Conservation (phyloP, 2,113 vertebrate genomes). For the Speoplatyrhinus poulsoni region DNA sequence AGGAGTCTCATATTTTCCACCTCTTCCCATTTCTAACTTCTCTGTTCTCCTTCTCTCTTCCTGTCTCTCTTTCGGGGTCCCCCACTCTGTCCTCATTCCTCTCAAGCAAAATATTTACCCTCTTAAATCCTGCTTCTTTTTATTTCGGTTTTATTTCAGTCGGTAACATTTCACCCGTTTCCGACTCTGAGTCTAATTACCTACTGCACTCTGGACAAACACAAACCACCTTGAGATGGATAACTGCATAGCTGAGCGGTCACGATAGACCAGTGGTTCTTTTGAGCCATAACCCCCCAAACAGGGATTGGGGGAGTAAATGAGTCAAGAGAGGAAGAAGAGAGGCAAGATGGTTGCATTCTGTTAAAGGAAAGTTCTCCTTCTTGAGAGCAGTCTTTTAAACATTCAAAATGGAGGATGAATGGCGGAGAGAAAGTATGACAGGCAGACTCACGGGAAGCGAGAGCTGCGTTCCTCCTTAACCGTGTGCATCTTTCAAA, state of each 20-base stretch:
- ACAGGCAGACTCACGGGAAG: neutral
- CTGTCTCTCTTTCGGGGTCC: slow-evolving; percentile 12
- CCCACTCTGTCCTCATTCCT: slow-evolving; percentile 3
- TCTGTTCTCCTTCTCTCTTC: slow-evolving; percentile 8
- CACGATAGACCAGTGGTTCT: too few species aligned
- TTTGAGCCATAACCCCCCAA: too few species aligned
- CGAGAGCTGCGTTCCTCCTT: neutral
- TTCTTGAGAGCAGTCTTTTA: too few species aligned
- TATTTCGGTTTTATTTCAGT: slow-evolving; percentile 7
- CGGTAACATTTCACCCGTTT: slow-evolving; percentile 51
- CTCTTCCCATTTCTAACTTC: neutral
- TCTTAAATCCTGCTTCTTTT: slow-evolving; percentile 18
- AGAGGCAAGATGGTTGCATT: too few species aligned
- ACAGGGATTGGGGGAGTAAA: too few species aligned
- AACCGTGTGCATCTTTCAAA: slow-evolving; percentile 19
- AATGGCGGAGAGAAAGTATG: neutral
- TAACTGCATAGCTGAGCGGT: too few species aligned
- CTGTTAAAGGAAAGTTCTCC: too few species aligned
- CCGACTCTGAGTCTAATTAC: slow-evolving; percentile 23
- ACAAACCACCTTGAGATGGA: too few species aligned
- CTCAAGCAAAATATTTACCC: slow-evolving; percentile 38
- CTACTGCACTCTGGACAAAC: neutral
- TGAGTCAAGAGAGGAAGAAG: too few species aligned
- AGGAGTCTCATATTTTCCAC: slow-evolving; percentile 52
- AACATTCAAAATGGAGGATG: too few species aligned